Base-by-base conservation (phyloP, 2,888 invertebrate genomes). In the Caenorhabditis sp. region DNA sequence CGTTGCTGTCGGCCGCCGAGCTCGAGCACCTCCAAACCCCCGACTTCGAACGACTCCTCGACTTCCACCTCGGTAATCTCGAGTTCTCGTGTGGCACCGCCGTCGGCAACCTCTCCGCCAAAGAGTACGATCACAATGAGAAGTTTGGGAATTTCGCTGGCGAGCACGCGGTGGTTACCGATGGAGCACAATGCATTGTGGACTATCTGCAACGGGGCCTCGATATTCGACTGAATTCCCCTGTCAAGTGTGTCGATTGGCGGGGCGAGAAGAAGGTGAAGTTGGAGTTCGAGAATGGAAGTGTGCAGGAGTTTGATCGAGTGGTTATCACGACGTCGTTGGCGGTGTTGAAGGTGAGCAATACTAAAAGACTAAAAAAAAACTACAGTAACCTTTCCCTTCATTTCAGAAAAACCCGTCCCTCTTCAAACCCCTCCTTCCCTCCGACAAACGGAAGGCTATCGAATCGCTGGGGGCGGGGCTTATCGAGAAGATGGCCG, bases 101-200 rank as follows among this genome's bases (percentile, higher is more conserved):
- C 19, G 84, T 93, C 3, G 84, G 87, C 31, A 87, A 92, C 24
- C 41, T 82, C 7, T 79, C 77, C 3, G 77, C 82, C 0, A 79
- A 79, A 63, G 58, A 92, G 83, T 94, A 94, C 93, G 94, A 94
- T 85, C 93, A 93, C 86, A 94, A 93, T 83, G 94, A 94, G 82
- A 90, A 91, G 14, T 92, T 92, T 82, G 93, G 93, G 38, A 93
- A 93, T 88, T 94, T 94, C 88, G 92, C 92, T 35, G 94, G 93
- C 4, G 91, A 92, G 24, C 93, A 93, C 61, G 92, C 93, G 12
- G 84, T 93, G 1, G 83, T 94, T 19, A 87, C 89, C 6, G 90
- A 92, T 26, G 93, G 93, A n/a, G 92, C 92, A 69, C 84, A 88
- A 73, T 93, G 26, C 69, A 90, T 26, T 88, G 86, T 68, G 85